Conservation (phyloP, 2,797 vertebrate species). For the Ibycter americanus region DNA sequence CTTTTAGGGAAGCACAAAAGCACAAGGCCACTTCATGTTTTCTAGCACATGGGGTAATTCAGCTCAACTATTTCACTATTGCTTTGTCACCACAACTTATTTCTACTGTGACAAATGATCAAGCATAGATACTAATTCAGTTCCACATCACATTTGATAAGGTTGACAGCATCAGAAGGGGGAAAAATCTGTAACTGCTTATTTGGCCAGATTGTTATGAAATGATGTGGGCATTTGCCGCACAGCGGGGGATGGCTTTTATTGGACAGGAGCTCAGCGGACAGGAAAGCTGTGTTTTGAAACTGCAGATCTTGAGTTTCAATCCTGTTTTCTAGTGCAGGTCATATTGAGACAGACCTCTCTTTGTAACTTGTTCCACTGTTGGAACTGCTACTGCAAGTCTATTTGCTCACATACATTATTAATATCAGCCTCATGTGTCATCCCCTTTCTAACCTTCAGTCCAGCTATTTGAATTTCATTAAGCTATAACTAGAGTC, state of each 20-base stretch:
- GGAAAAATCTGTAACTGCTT: conserved; percentile 30
- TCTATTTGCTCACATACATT: conserved; percentile 59
- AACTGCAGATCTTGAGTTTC: conserved; percentile 32
- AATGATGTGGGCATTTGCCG: conserved; percentile 48
- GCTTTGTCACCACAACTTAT: background rate
- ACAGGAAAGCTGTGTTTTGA: conserved; percentile 31
- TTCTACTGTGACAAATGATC: background rate
- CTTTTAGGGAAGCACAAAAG: background rate
- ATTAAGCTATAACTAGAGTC: conserved; percentile 30
- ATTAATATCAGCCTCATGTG: conserved; percentile 56
- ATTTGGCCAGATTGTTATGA: conserved; percentile 52
- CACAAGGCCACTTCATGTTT: background rate
- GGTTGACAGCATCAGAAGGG: conserved; percentile 8
- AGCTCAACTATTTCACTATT: background rate
- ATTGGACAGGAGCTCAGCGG: background rate
- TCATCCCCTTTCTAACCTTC: conserved; percentile 54
- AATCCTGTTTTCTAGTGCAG: conserved; percentile 29
- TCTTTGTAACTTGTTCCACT: conserved; percentile 53
- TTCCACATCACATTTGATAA: conserved; percentile 1
- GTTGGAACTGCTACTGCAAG: conserved; percentile 12
- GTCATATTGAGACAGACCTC: conserved; percentile 34
- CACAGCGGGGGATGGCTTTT: background rate
- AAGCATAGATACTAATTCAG: conserved; percentile 6
- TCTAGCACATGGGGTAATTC: background rate
- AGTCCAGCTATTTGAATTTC: conserved; percentile 64